A percentile compares a stretch with the other conserved stretches of the same genome.
phyloP scores from a whole-genome alignment of 2,888 invertebrate genomes.

The Parnassius smintheus region DNA sequence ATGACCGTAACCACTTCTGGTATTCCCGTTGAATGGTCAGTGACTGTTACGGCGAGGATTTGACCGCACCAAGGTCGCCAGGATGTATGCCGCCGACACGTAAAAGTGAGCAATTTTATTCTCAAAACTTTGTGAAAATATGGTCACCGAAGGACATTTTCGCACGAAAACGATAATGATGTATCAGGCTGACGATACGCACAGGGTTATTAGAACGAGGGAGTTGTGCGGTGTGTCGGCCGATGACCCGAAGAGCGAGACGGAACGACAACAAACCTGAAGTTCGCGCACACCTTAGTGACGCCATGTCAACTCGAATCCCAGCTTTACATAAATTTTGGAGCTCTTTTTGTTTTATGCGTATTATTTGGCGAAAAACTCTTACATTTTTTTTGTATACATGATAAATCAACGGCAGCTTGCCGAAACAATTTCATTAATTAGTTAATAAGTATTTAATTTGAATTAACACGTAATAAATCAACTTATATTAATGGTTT shows the following conservation, averaged over 20 bases:
- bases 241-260: slow-evolving; percentile 76
- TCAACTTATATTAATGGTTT: too few species aligned
- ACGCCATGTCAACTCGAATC: slow-evolving; percentile 26
- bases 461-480: too few species aligned
- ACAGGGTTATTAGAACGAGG: slow-evolving; percentile 73
- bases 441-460: too few species aligned
- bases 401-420: too few species aligned
- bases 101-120: slow-evolving; percentile 24
- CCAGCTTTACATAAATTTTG: slow-evolving; percentile 25
- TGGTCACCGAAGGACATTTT: slow-evolving; percentile 32
- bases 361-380: not conserved
- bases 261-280: slow-evolving; percentile 76
- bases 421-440: too few species aligned
- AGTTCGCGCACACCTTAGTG: slow-evolving; percentile 60
- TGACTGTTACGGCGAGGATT: slow-evolving; percentile 59
- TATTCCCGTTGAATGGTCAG: slow-evolving; percentile 58
- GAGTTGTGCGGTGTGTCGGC: slow-evolving; percentile 63
- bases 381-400: slow-evolving; percentile 10
- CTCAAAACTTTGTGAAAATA: slow-evolving; percentile 16
- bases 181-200: slow-evolving; percentile 50
- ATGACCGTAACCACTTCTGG: slow-evolving; percentile 57
- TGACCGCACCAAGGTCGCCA: slow-evolving; percentile 73
- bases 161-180: slow-evolving; percentile 48
- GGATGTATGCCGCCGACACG: slow-evolving; percentile 53
- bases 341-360: slow-evolving; percentile 18